Conservation (phyloP, 2,113 vertebrate genomes). For the Neofelis nebulosa region DNA sequence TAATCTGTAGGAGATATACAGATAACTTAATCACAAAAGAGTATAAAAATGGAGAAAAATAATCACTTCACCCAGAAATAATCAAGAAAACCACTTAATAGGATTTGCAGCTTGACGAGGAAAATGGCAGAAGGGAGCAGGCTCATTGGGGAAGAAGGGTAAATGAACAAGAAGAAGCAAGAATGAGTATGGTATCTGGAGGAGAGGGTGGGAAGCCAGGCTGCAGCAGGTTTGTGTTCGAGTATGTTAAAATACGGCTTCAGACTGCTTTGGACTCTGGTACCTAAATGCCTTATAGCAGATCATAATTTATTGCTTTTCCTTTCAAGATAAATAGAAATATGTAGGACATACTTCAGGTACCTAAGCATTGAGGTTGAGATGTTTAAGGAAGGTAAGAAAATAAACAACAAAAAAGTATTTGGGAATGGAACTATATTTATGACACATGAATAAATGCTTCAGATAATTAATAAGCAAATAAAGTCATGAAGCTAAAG, state of each 20-base stretch:
- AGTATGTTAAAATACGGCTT: background rate
- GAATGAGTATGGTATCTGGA: background rate
- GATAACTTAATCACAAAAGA: background rate
- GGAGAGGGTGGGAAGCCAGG: background rate
- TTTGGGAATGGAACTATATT: background rate
- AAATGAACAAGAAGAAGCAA: background rate
- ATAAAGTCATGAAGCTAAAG: background rate
- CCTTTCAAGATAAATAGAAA: background rate
- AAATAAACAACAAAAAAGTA: background rate
- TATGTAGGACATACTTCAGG: background rate
- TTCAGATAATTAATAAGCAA: conserved; percentile 5
- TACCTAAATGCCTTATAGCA: background rate
- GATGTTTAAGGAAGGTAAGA: background rate
- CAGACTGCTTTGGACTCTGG: background rate
- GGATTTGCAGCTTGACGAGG: background rate
- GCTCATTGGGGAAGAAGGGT: background rate
- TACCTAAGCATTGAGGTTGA: background rate
- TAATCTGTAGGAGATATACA: background rate
- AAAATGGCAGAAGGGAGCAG: background rate
- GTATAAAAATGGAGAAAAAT: background rate
- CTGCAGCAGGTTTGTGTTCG: background rate
- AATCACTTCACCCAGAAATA: background rate
- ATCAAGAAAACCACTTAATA: background rate
- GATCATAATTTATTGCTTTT: background rate
- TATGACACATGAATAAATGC: background rate